Conservation (phyloP, 2,888 invertebrate genomes). For the Microctonus brassicae region DNA sequence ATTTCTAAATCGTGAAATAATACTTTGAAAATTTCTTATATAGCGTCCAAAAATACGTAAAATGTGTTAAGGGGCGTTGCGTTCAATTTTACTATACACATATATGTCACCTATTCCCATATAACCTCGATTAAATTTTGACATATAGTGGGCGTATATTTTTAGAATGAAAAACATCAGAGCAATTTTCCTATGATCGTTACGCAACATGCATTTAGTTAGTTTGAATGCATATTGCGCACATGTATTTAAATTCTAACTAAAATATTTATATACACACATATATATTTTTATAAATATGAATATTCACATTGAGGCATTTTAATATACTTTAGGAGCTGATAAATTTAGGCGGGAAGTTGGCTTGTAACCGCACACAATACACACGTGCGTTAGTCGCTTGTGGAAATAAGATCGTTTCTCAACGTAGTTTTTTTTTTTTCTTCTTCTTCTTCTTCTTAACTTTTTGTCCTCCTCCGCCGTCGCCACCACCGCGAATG, state of each 20-base stretch:
- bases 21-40: no score
- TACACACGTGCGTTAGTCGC: background rate
- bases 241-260: no score
- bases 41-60: background rate
- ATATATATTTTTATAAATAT: no score
- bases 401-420: background rate
- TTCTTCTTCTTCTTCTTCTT: slow-evolving; percentile 29
- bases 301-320: background rate
- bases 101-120: background rate
- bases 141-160: background rate
- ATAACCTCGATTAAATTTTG: background rate
- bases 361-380: slow-evolving; percentile 1
- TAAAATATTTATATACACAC: no score
- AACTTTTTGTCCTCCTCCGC: slow-evolving; percentile 27
- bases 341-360: background rate
- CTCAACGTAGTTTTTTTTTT: background rate
- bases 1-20: no score
- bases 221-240: background rate
- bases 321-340: background rate
- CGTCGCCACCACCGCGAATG: slow-evolving; percentile 48
- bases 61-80: no score
- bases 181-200: background rate
- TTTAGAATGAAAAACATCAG: background rate
- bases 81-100: background rate
- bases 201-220: background rate